These are phyloP conservation scores for Elgaria multicarinata DNA, from an alignment of 2,113 vertebrate genomes.

Conservation along the genomic window DNA sequence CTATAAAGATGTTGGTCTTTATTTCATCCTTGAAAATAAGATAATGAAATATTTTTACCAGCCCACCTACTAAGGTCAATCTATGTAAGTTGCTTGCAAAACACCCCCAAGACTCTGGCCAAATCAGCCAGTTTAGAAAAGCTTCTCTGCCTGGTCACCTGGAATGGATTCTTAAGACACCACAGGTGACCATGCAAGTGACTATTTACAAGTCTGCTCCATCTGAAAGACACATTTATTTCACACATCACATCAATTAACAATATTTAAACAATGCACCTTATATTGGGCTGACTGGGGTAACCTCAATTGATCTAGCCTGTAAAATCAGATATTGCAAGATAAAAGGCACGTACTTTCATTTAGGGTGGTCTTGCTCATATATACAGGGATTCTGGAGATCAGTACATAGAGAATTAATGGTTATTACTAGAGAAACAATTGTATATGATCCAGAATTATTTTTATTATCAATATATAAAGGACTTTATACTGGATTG, in stretches of 20 bases:
- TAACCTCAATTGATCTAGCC: neutral
- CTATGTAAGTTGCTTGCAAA: neutral
- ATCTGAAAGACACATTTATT: neutral
- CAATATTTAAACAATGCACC: neutral
- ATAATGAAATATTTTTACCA: neutral
- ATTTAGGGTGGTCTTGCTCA: too few species aligned
- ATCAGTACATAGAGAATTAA: too few species aligned
- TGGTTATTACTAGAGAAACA: too few species aligned
- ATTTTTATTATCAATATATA: too few species aligned
- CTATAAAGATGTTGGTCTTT: neutral
- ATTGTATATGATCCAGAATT: too few species aligned
- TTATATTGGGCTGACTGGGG: neutral
- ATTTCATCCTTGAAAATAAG: neutral
- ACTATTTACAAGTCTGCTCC: neutral
- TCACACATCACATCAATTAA: neutral
- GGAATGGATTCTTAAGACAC: neutral
- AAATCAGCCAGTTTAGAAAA: neutral
- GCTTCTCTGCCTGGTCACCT: neutral
- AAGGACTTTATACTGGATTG: too few species aligned
- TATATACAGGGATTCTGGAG: too few species aligned
- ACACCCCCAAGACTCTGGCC: neutral
- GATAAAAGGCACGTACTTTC: too few species aligned
- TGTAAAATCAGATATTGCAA: neutral
- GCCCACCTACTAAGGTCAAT: neutral
- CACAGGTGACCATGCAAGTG: neutral